A percentile compares a stretch with the other conserved stretches of the same genome.
Conservation (phyloP, 2,113 vertebrate genomes). For the Eleginops maclovinus region DNA sequence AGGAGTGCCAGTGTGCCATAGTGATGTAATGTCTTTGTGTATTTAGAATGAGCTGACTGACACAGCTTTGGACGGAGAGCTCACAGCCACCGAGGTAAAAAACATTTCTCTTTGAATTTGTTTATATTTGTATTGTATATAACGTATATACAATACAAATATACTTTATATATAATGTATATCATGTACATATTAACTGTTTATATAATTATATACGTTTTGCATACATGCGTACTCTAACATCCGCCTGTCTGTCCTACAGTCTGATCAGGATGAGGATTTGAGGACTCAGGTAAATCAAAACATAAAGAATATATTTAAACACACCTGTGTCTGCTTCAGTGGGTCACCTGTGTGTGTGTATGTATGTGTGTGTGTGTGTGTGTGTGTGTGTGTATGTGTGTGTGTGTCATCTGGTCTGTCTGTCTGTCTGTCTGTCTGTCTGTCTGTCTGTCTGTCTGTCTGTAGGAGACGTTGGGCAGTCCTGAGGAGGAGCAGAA, state of each 20-base stretch:
- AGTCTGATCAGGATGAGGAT: constrained; percentile 93
- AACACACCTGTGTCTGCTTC: too few relatives aligned
- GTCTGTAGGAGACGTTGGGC: constrained; percentile 74
- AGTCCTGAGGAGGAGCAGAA: constrained; percentile 91
- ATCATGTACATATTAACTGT: not conserved
- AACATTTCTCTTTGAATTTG: too few relatives aligned
- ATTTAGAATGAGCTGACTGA: constrained; percentile 95
- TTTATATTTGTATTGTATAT: not conserved
- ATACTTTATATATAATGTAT: not conserved
- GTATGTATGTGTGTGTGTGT: too few relatives aligned
- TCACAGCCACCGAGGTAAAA: constrained; percentile 91
- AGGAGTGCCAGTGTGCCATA: too few relatives aligned
- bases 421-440: too few relatives aligned
- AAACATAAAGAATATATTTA: too few relatives aligned
- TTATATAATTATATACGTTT: too few relatives aligned
- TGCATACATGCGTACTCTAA: too few relatives aligned
- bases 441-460: not conserved
- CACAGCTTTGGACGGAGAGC: constrained; percentile 86
- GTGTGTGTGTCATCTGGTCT: too few relatives aligned
- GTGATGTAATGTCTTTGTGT: constrained; percentile 72
- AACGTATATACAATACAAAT: too few relatives aligned
- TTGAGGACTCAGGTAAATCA: constrained; percentile 68
- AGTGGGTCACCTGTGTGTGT: too few relatives aligned
- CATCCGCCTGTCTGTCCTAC: not conserved
- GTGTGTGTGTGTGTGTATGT: too few relatives aligned